A percentile compares a stretch with the other conserved stretches of the same genome.
Conservation (phyloP, 2,797 vertebrate species). For the Myotis daubentonii region DNA sequence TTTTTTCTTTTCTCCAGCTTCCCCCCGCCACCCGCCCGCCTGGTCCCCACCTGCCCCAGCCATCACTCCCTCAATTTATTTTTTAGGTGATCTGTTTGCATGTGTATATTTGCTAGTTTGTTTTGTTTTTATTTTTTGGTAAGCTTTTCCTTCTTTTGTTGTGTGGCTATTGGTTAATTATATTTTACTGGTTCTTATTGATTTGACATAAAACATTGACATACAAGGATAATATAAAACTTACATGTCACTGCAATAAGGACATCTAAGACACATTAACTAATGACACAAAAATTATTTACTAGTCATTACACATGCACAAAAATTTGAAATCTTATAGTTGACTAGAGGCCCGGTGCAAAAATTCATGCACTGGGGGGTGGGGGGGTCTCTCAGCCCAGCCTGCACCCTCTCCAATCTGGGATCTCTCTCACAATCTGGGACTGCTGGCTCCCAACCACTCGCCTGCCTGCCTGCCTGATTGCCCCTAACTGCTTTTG, state of each 20-base stretch:
- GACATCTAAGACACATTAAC: neutral
- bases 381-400: too few relatives aligned
- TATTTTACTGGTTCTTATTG: neutral
- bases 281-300: neutral
- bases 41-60: too few relatives aligned
- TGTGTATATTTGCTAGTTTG: neutral
- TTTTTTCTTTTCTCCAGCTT: too few relatives aligned
- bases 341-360: neutral
- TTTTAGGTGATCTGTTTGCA: neutral
- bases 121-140: neutral
- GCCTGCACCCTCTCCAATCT: too few relatives aligned
- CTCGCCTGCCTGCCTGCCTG: too few relatives aligned
- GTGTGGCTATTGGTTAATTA: neutral
- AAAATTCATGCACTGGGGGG: too few relatives aligned
- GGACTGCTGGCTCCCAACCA: too few relatives aligned
- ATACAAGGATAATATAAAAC: neutral
- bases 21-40: rapidly evolving
- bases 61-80: neutral
- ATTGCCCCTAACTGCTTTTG: too few relatives aligned
- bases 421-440: too few relatives aligned
- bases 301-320: neutral
- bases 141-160: neutral
- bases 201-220: neutral
- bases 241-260: neutral
- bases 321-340: neutral